phyloP scores from a whole-genome alignment of 2,888 invertebrate genomes.

The Muscina levida region DNA sequence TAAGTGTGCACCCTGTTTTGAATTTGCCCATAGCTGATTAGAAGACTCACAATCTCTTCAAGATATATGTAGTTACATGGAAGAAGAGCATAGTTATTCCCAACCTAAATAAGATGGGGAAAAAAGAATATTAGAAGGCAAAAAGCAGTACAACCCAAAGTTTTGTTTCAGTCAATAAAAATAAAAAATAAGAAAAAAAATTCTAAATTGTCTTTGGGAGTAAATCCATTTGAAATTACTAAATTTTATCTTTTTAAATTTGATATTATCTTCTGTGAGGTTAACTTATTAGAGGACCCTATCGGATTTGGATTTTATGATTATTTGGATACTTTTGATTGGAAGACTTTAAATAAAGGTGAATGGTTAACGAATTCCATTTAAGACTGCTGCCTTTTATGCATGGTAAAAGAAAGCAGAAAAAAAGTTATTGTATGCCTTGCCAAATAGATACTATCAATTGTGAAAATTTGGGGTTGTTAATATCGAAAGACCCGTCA shows the following conservation, averaged over 20 bases:
- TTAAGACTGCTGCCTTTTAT: background rate
- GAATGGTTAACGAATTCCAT: slow-evolving; percentile 9
- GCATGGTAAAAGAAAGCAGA: no score
- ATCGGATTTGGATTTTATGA: slow-evolving; percentile 10
- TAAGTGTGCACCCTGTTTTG: no score
- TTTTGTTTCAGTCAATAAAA: slow-evolving; percentile 9
- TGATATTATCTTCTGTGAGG: background rate
- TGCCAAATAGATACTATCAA: background rate
- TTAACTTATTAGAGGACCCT: background rate
- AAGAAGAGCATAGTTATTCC: slow-evolving; percentile 8
- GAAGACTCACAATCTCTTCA: no score
- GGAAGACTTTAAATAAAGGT: slow-evolving; percentile 12
- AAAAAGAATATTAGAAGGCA: slow-evolving; percentile 16
- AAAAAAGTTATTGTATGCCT: background rate
- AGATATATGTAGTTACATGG: background rate
- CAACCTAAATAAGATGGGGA: slow-evolving; percentile 24
- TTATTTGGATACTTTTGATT: slow-evolving; percentile 22
- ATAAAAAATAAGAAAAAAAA: background rate
- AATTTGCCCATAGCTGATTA: no score
- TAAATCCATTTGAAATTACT: background rate
- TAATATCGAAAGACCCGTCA: background rate
- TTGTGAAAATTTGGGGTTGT: background rate
- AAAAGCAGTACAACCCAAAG: slow-evolving; percentile 5
- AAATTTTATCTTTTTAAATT: slow-evolving; percentile 2
- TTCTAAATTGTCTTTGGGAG: no score